Conservation (phyloP, 2,113 vertebrate species). For the Sylvietta virens region DNA sequence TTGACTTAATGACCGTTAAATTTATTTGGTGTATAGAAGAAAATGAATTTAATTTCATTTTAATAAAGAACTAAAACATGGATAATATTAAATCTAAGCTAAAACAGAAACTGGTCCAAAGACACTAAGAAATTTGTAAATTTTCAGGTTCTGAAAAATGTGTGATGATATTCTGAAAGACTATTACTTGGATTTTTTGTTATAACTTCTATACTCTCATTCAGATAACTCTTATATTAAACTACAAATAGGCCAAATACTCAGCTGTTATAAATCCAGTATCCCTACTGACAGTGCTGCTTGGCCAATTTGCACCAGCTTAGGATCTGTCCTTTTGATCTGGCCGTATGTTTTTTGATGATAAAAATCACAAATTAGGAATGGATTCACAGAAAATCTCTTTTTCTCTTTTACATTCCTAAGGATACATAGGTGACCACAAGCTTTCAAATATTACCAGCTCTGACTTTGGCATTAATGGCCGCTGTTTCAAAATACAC, state of each 20-base stretch:
- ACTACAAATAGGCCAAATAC: neutral
- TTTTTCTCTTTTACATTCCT: neutral
- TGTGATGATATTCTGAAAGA: neutral
- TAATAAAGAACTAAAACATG: neutral
- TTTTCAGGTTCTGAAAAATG: neutral
- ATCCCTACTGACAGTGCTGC: neutral
- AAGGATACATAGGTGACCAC: neutral
- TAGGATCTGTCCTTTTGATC: neutral
- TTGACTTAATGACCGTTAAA: neutral
- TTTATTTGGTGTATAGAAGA: neutral
- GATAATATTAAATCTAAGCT: neutral
- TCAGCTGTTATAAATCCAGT: neutral
- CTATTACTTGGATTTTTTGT: neutral
- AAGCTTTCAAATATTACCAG: neutral
- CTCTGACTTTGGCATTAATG: neutral
- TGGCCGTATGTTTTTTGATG: neutral
- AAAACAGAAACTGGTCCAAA: neutral
- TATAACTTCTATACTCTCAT: neutral
- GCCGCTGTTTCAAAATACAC: neutral
- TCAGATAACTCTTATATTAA: neutral
- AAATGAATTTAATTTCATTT: neutral
- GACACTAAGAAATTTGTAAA: neutral
- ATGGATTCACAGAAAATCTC: neutral
- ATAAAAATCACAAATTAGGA: constrained; percentile 29
- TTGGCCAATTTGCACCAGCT: neutral